These are phyloP conservation scores for Heteromormyrus szaboi DNA, from an alignment of 2,797 vertebrate genomes.

Conservation along the genomic window DNA sequence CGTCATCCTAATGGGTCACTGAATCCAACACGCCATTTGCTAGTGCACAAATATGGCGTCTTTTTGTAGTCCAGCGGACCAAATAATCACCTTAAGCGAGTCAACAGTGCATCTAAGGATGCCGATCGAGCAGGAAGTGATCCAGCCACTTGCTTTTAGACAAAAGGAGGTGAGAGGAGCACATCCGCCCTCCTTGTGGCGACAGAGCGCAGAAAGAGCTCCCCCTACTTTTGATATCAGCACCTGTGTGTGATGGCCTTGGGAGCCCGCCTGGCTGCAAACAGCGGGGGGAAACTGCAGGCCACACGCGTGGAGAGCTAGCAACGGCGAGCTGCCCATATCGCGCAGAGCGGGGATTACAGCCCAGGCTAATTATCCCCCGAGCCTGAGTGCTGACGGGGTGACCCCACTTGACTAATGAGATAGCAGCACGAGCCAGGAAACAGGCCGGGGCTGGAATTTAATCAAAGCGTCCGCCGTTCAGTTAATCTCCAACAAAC, in stretches of 20 bases:
- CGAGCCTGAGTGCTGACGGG: slow-evolving; percentile 18
- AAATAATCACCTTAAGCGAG: not conserved
- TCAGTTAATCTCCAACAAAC: slow-evolving; percentile 8
- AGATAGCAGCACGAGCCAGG: slow-evolving; percentile 6
- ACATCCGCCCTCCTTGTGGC: not conserved
- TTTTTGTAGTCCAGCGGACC: not conserved
- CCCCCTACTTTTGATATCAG: not conserved
- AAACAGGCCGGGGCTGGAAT: slow-evolving; percentile 4
- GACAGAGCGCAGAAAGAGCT: not conserved
- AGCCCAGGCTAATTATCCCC: slow-evolving; percentile 23
- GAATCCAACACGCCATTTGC: not conserved
- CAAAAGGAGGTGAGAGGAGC: not conserved
- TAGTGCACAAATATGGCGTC: not conserved
- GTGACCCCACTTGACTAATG: slow-evolving; percentile 11
- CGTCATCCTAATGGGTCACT: not conserved
- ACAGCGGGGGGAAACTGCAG: not conserved
- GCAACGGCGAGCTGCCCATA: not conserved
- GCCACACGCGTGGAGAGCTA: not conserved
- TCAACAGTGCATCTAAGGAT: not conserved
- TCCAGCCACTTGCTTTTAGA: not conserved
- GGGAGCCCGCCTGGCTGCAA: not conserved
- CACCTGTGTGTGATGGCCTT: not conserved
- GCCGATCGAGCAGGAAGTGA: not conserved
- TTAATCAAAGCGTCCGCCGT: not conserved
- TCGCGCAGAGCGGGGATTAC: not conserved